A percentile compares a stretch with the other conserved stretches of the same genome.
These are phyloP conservation scores for Hozukius guyotensis DNA, from an alignment of 2,797 vertebrate species.

Conservation along the genomic window DNA sequence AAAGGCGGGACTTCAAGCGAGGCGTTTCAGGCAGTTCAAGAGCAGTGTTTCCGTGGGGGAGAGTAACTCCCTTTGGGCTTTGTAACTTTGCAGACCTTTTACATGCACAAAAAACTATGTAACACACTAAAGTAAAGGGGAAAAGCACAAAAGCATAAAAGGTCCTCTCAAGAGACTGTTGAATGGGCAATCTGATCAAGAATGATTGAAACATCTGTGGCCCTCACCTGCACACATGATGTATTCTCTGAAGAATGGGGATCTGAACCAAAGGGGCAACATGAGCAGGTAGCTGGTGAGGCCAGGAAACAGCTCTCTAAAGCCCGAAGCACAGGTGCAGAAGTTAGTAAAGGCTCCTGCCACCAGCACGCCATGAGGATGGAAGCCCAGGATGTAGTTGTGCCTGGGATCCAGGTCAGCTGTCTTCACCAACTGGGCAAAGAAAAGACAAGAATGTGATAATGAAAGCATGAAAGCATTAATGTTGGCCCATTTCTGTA, in stretches of 20 bases:
- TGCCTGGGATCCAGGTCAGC: conserved; percentile 87
- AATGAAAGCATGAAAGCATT: neutral
- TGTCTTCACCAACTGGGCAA: conserved; percentile 90
- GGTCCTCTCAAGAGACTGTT: neutral
- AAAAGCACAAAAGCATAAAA: too few relatives aligned
- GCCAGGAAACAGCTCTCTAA: conserved; percentile 86
- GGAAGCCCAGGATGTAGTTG: conserved; percentile 93
- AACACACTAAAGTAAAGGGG: too few relatives aligned
- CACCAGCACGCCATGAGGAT: conserved; percentile 93
- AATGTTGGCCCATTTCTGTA: neutral
- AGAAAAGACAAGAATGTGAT: neutral
- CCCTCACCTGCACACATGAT: conserved; percentile 88
- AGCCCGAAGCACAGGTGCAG: conserved; percentile 88
- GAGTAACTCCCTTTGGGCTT: too few relatives aligned
- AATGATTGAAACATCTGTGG: neutral
- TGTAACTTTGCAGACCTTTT: too few relatives aligned
- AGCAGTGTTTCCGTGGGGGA: too few relatives aligned
- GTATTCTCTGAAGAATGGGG: conserved; percentile 93
- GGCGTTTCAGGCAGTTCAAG: too few relatives aligned
- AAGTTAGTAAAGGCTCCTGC: conserved; percentile 91
- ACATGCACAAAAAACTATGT: too few relatives aligned
- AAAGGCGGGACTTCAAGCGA: too few relatives aligned
- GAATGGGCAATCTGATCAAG: neutral
- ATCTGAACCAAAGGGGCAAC: conserved; percentile 91
- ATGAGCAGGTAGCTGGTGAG: conserved; percentile 88